Evolutionary conservation across 2,113 vertebrate species (phyloP), one percentile per base, ranked within the genome.

Genomic region (Pyrgilauda ruficollis): DNA sequence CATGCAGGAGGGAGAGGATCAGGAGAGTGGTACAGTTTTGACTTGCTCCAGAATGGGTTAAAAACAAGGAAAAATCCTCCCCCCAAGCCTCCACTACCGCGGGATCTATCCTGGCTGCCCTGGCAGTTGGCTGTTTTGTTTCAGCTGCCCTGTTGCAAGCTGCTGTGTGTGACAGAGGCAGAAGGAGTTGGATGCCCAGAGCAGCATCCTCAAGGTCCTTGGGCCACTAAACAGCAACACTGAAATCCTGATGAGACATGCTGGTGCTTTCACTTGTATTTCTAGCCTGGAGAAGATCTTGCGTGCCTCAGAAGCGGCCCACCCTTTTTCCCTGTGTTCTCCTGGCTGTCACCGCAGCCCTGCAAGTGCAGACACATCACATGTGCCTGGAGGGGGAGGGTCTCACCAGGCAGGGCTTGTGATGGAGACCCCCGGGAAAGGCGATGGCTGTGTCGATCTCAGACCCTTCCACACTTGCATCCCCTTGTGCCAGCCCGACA

Each of bases 331-430:
- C 4, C 6, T 5, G 2, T 10, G 22, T 5, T 53, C 33, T 49
- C 16, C 43, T 7, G n/a, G 39, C 11, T 19, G 28, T 14, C 9
- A 4, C 5, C 18, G 20, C 39, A 62, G 52, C 31, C 24, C 46
- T 39, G 44, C 21, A 12, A 68, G 43, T 0, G 3, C 2, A 4
- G 23, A 14, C 75, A 31, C 13, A 7, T 3, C 4, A 18, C 33
- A 17, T 14, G 9, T 18, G 31, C 9, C 27, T 4, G 15, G 24
- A 43, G 20, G 0, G 0, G 10, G 8, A 17, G 3, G 3, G 7
- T 50, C 39, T 50, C 55, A 63, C 2, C 31, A 17, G n/a, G 10
- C 22, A 23, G 13, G 15, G 10, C 3, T 44, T 11, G 17, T 41
- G 49, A n/a, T 0, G 31, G 26, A 41, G 11, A 9, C 6, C 10